Percentiles rank a stretch among this genome's conserved stretches.
These are phyloP conservation scores for Drosophila yakuba DNA, from an alignment of 1,140 invertebrate species.

Conservation along the genomic window DNA sequence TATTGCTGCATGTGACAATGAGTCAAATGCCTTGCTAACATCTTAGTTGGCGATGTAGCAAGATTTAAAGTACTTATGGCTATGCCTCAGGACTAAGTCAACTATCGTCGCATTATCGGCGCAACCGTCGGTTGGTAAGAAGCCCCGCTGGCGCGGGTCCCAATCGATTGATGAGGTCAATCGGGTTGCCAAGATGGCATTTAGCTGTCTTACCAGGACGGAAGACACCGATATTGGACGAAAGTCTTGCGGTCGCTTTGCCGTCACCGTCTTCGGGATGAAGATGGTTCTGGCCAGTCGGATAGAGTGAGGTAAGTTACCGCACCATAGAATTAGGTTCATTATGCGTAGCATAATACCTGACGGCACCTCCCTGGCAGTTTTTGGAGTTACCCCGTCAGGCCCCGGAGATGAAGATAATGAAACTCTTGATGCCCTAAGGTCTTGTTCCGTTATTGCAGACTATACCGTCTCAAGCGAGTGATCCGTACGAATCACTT, in stretches of 20 bases:
- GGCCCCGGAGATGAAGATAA: conserved; percentile 10
- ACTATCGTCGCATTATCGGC: conserved; percentile 24
- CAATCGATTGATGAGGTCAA: no score
- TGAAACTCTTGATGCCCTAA: neutral
- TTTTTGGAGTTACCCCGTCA: conserved; percentile 17
- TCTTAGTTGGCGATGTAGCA: conserved; percentile 28
- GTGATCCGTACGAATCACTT: neutral
- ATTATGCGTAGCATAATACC: conserved; percentile 15
- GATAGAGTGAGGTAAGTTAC: conserved; percentile 15
- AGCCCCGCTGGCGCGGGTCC: conserved; percentile 17
- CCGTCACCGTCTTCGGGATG: conserved; percentile 29
- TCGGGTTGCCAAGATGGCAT: conserved; percentile 17
- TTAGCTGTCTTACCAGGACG: conserved; percentile 35
- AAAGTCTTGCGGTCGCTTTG: conserved; percentile 22
- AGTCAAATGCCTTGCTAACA: conserved; percentile 32
- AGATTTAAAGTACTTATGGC: conserved; percentile 9
- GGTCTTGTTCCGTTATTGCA: neutral
- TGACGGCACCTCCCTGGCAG: conserved; percentile 13
- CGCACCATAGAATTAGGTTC: conserved; percentile 39
- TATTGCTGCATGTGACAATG: neutral
- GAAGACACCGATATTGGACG: conserved; percentile 32
- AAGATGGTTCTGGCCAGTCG: conserved; percentile 22
- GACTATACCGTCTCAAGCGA: conserved; percentile 13
- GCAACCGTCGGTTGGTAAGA: conserved; percentile 33
- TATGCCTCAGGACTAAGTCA: conserved; percentile 30